Conservation (phyloP, 2,888 invertebrate species). For the Heliconius ethilla region DNA sequence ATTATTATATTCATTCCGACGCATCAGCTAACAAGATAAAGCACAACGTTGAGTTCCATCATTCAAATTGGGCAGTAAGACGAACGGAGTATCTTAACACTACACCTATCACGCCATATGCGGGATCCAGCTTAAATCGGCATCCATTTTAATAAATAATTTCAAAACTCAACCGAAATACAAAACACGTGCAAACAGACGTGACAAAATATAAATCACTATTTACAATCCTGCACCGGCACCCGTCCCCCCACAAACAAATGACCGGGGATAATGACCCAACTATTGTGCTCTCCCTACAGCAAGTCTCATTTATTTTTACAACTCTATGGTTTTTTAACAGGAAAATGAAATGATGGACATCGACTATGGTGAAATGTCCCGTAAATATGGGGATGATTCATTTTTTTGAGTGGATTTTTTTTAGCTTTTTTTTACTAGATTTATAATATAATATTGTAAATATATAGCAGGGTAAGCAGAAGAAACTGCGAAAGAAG, state of each 20-base stretch:
- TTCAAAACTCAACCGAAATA: not conserved
- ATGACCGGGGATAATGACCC: slow-evolving; percentile 80
- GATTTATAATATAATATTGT: no score
- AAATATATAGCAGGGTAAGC: no score
- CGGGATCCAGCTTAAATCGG: not conserved
- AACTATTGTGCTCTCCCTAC: slow-evolving; percentile 79
- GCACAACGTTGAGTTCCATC: not conserved
- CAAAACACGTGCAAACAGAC: slow-evolving; percentile 16
- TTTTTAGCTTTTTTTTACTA: not conserved
- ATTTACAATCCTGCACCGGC: slow-evolving; percentile 64
- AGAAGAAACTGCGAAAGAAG: no score
- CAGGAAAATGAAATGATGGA: slow-evolving; percentile 42
- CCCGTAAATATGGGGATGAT: slow-evolving; percentile 22
- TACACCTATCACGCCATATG: not conserved
- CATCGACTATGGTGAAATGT: slow-evolving; percentile 38
- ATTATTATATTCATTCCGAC: not conserved
- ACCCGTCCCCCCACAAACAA: slow-evolving; percentile 57
- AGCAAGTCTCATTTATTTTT: slow-evolving; percentile 56
- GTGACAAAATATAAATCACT: slow-evolving; percentile 52
- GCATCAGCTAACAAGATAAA: not conserved
- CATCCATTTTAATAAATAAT: not conserved
- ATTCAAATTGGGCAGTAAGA: not conserved
- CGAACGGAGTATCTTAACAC: not conserved
- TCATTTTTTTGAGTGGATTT: slow-evolving; percentile 3
- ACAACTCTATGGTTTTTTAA: slow-evolving; percentile 47